Evolutionary conservation across 2,888 invertebrate species (phyloP), one percentile per base, ranked within the genome.

Genomic region (Pristionchus japonicus): DNA sequence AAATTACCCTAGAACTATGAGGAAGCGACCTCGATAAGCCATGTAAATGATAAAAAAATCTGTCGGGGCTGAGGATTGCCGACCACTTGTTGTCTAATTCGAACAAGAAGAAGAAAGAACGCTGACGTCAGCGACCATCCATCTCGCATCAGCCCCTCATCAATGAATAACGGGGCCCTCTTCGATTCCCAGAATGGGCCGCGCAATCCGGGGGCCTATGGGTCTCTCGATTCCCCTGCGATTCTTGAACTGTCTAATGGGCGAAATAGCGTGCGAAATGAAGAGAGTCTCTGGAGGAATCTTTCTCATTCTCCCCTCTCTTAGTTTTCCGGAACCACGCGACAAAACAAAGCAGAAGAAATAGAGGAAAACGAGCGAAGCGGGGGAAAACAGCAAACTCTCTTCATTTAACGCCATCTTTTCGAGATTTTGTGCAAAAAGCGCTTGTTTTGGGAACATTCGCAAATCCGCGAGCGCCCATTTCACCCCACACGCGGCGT

Each of bases 261-360:
- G 20, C 57, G 23, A 57, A 31, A 64, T 11, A 64, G 40, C 27
- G 4, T 23, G 37, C 40, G 70, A 23, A 64, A 15, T 15, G 1
- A 4, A 31, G 64, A 64, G 40, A 40, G 70, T 17, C 37, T 70
- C 64, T 3, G 43, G 43, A n/a, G 9, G 27, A 61, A n/a, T 61
- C 61, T 27, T 20, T 31, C 57, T 23, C 57, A 13, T 57, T 57
- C 17, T 57, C n/a, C 64, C 4, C 64, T 70, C 31, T 37, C 74
- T 37, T 6, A 43, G 77, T 77, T 43, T 43, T 77, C 77, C 43
- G 47, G 77, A 77, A 77, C 77, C 77, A 77, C 77, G 77, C 77
- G 77, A 77, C 77, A 77, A 43, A 77, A 77, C 77, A 77, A 77
- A 77, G 74, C 31, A 74, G 77, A 34, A 64, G 57, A 67, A 74